phyloP scores from a whole-genome alignment of 2,888 invertebrate genomes.

The Drosophila parthenogenetica region DNA sequence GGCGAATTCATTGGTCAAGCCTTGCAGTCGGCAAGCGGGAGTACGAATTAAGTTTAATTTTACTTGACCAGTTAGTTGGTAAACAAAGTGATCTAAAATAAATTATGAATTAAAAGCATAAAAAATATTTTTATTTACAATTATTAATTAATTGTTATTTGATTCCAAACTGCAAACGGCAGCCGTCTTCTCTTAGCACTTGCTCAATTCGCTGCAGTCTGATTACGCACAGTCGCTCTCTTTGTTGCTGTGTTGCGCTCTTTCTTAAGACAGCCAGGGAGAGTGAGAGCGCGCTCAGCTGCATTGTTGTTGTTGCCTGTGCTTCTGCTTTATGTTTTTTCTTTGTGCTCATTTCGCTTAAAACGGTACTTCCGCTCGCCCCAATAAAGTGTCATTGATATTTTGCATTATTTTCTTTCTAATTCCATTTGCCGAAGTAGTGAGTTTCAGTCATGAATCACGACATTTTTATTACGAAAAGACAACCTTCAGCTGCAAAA shows the following conservation, averaged over 20 bases:
- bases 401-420: not conserved
- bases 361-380: not conserved
- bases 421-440: not conserved
- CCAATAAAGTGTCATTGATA: not conserved
- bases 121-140: too few species aligned
- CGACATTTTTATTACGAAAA: not conserved
- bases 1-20: not conserved
- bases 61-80: not conserved
- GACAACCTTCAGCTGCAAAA: constrained; percentile 3
- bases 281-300: not conserved
- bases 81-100: too few species aligned
- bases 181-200: not conserved
- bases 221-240: not conserved
- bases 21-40: not conserved
- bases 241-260: not conserved
- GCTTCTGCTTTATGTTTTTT: not conserved
- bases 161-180: too few species aligned
- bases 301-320: not conserved
- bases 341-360: not conserved
- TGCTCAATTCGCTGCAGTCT: not conserved
- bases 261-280: not conserved
- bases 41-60: not conserved
- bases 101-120: too few species aligned
- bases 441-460: not conserved
- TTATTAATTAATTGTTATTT: too few species aligned